Evolutionary conservation across 1,140 invertebrate genomes (phyloP).

Genomic region (Bombyx mandarina): DNA sequence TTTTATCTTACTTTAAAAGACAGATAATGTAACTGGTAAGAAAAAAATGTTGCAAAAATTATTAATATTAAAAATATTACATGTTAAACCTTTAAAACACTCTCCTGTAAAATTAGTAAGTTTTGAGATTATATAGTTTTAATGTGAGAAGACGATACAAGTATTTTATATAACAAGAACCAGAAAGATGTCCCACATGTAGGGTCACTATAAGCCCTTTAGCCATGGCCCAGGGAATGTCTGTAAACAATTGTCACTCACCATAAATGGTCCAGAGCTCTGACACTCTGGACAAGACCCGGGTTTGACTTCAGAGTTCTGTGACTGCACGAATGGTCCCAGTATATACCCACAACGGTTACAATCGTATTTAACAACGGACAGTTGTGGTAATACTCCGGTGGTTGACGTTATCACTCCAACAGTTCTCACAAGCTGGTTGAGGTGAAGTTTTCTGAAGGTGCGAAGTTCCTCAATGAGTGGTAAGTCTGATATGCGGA

Average conservation of each 20-base stretch:
- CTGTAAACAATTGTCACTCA: conserved; percentile 50
- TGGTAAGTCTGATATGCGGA: conserved; percentile 95
- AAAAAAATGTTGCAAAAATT: no score
- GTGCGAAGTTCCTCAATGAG: conserved; percentile 96
- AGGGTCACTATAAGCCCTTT: not conserved
- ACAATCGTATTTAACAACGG: conserved; percentile 98
- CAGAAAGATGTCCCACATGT: no score
- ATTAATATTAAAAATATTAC: no score
- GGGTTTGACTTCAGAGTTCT: conserved; percentile 94
- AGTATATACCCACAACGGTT: conserved; percentile 95
- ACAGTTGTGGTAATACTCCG: conserved; percentile 95
- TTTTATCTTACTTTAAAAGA: no score
- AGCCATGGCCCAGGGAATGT: no score
- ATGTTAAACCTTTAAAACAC: no score
- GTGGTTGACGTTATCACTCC: conserved; percentile 98
- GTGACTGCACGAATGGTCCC: conserved; percentile 96
- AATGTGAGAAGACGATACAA: no score
- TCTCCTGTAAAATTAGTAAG: no score
- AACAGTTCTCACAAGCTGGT: conserved; percentile 90
- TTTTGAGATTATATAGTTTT: no score
- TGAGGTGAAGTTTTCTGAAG: conserved; percentile 96
- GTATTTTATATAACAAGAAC: no score
- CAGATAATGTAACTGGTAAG: no score
- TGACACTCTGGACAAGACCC: conserved; percentile 98
- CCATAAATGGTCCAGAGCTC: conserved; percentile 95